Conservation (phyloP, 2,113 vertebrate genomes). For the Tenrec ecaudatus region DNA sequence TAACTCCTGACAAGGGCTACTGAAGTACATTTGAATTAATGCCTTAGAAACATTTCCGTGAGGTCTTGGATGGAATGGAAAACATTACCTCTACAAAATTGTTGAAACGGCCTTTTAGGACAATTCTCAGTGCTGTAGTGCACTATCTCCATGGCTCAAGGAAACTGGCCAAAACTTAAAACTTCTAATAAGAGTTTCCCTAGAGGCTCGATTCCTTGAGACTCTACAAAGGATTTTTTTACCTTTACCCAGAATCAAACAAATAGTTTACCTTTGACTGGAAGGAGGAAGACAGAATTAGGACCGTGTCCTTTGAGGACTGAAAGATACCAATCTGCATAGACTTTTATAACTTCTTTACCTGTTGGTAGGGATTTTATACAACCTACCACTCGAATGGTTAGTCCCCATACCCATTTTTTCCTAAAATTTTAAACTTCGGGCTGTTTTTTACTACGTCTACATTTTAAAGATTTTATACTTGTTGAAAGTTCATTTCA, state of each 20-base stretch:
- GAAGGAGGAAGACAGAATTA: conserved; percentile 56
- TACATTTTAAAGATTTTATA: too few species aligned
- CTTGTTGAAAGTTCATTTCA: background rate
- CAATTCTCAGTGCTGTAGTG: background rate
- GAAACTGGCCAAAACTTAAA: conserved; percentile 62
- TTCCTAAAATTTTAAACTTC: conserved; percentile 54
- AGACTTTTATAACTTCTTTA: conserved; percentile 16
- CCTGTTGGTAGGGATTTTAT: background rate
- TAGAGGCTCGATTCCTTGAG: background rate
- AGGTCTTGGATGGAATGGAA: background rate
- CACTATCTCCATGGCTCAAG: conserved; percentile 26
- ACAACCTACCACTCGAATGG: conserved; percentile 13
- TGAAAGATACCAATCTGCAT: conserved; percentile 2
- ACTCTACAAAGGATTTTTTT: conserved; percentile 3
- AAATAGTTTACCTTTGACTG: conserved; percentile 46
- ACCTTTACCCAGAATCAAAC: conserved; percentile 12
- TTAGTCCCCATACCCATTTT: conserved; percentile 39
- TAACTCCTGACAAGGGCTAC: background rate
- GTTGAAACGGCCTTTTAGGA: background rate
- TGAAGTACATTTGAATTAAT: conserved; percentile 25
- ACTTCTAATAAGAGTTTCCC: conserved; percentile 40
- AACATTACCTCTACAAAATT: background rate
- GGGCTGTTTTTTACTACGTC: background rate
- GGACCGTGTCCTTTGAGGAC: conserved; percentile 9
- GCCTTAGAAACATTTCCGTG: conserved; percentile 44